Conservation (phyloP, 1,140 invertebrate genomes). For the Parasteatoda tepidariorum region DNA sequence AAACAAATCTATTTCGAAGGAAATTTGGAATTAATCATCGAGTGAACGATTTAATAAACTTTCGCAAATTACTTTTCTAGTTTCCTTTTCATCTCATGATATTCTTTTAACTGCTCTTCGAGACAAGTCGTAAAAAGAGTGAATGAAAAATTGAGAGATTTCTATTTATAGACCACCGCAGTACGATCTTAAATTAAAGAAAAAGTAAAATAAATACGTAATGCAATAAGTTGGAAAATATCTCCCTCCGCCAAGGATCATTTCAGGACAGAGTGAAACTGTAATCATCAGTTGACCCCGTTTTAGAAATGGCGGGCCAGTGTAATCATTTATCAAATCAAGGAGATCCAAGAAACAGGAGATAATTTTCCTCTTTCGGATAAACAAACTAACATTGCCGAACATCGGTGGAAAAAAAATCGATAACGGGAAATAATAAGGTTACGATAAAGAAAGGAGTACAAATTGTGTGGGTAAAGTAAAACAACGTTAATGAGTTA, state of each 20-base stretch:
- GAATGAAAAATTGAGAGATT: background rate
- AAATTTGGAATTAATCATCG: too few species aligned
- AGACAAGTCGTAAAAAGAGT: background rate
- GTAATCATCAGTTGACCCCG: slow-evolving; percentile 29
- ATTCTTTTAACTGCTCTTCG: too few species aligned
- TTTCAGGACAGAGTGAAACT: slow-evolving; percentile 3
- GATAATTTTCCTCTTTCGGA: slow-evolving; percentile 34
- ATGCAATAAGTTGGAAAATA: slow-evolving; percentile 3
- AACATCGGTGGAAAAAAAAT: background rate
- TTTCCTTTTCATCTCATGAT: too few species aligned
- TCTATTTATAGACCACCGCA: background rate
- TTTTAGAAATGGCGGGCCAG: slow-evolving; percentile 12
- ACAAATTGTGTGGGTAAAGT: slow-evolving; percentile 19
- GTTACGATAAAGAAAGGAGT: background rate
- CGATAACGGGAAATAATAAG: slow-evolving; percentile 24
- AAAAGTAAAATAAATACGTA: slow-evolving; percentile 5
- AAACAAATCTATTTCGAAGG: too few species aligned
- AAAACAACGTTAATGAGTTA: slow-evolving; percentile 13
- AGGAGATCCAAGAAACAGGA: background rate
- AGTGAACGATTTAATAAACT: too few species aligned
- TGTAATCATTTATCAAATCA: slow-evolving; percentile 49
- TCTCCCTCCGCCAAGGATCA: background rate
- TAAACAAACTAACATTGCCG: slow-evolving; percentile 17
- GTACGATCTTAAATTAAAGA: background rate
- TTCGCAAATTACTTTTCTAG: too few species aligned